A percentile compares a stretch with the other conserved stretches of the same genome.
Evolutionary conservation across 2,797 vertebrate species (phyloP).

Genomic region (Silurus lanzhouensis): DNA sequence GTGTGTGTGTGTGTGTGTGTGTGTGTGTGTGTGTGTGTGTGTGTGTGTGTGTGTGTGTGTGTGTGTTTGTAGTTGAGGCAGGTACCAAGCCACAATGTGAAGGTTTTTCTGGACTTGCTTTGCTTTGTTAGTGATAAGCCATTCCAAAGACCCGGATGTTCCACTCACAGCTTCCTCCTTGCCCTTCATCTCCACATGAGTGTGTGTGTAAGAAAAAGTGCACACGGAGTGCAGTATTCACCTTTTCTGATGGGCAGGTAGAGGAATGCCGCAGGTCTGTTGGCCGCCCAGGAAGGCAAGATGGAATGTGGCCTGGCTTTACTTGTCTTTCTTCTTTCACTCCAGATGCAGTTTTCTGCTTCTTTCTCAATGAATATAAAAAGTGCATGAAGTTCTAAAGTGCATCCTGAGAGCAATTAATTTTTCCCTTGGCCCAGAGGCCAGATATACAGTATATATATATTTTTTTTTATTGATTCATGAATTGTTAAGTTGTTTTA

Average conservation of each 20-base stretch:
- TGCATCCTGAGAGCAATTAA: slow-evolving; percentile 74
- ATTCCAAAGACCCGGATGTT: slow-evolving; percentile 55
- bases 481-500: slow-evolving; percentile 72
- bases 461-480: slow-evolving; percentile 72
- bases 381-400: slow-evolving; percentile 41
- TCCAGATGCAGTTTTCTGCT: slow-evolving; percentile 14
- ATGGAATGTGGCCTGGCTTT: slow-evolving; percentile 77
- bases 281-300: slow-evolving; percentile 73
- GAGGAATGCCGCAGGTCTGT: slow-evolving; percentile 74
- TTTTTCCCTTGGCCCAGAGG: slow-evolving; percentile 69
- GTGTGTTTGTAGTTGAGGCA: slow-evolving; percentile 26
- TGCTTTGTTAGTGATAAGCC: slow-evolving; percentile 38
- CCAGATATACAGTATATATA: slow-evolving; percentile 54
- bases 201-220: slow-evolving; percentile 28
- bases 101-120: slow-evolving; percentile 37
- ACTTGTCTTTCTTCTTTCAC: slow-evolving; percentile 64
- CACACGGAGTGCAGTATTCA: slow-evolving; percentile 61
- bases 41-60: slow-evolving; percentile 23
- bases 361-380: slow-evolving; percentile 51
- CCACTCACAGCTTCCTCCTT: slow-evolving; percentile 46
- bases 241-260: slow-evolving; percentile 75
- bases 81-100: slow-evolving; percentile 37
- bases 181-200: slow-evolving; percentile 31
- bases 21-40: slow-evolving; percentile 22
- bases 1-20: slow-evolving; percentile 24